Evolutionary conservation across 2,797 vertebrate genomes (phyloP), one percentile per base, ranked within the genome.

Genomic region (Pipistrellus kuhlii): DNA sequence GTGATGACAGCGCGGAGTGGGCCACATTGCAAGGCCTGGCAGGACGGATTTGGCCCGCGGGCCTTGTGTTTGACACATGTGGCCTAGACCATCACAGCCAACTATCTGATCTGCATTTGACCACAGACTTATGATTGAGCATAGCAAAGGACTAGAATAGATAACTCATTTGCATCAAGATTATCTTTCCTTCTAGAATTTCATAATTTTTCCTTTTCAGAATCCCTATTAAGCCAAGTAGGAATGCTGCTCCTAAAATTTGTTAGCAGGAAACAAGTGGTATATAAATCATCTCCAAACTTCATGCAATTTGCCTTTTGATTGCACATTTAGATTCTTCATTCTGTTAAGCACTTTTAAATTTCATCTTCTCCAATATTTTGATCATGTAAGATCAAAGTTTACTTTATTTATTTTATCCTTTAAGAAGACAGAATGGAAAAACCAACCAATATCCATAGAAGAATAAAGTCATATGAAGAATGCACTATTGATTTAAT

Each of bases 401-500:
- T 69, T 82, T 72, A 62, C 18, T 38, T 93, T 20, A 41, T 44
- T 94, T 71, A 77, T 32, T 57, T 93, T 66, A 84, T 82, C 27
- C 9, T 75, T 53, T 32, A 85, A 88, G 38, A 84, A 62, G 41
- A 68, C 38, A 72, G 59, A 86, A 48, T 72, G 17, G 75, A 73
- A 91, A 73, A 88, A 64, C 14, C 35, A 69, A 48, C 1, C 48
- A 55, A 30, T 32, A 32, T 46, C 14, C 3, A 5, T 9, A 25
- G 68, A 59, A 68, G 88, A 94, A 96, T 81, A 88, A 95, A 97
- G 93, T 69, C 53, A 75, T 93, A 96, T 14, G 44, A 55, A 96
- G 71, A 97, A 73, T n/a, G 82, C 81, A 83, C 92, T 95, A 88
- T 12, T 72, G 75, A 46, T 97, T 97, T 94, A 64, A 92, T 97